Evolutionary conservation across 1,140 invertebrate genomes (phyloP), one percentile per base, ranked within the genome.

Genomic region (Geopemphigus sp.): DNA sequence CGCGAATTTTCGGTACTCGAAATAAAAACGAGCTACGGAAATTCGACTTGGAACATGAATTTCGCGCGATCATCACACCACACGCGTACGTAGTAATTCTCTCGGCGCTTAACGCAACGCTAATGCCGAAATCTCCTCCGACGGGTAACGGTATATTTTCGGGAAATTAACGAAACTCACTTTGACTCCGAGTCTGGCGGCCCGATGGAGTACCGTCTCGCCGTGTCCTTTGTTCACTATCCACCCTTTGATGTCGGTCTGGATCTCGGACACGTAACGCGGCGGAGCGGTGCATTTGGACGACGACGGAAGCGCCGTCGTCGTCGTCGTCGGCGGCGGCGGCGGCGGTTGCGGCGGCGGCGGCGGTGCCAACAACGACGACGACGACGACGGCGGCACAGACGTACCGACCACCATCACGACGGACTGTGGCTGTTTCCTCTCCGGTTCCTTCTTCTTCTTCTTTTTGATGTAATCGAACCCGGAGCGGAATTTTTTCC

Each of bases 401-500:
- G n/a, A n/a, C n/a, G 53, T 6, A 1, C 22, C 1, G 1, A 50
- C 0, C 1, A 17, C 22, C 15, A 47, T 0, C 22, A 10, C 5
- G 4, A 17, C 22, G 10, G 57, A 14, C 0, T 39, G 57, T 50
- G 50, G 63, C 19, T 63, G 63, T 11, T 78, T 57, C 2, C 39
- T 26, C 1, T 24, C 47, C 1, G 56, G 32, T 32, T 68, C 56
- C 3, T 87, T 86, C 81, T 90, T 92, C 85, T 95, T 95, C 87
- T 95, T 95, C 83, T 95, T 95, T 17, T 93, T 86, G 59, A 95
- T 94, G 81, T 95, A 95, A 87, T 95, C 94, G 85, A 95, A 95
- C 5, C 94, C 93, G 5, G 83, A 91, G 76, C 91, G 90, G 81
- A 91, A 88, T 85, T 91, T 88, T 50, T 91, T 85, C 24, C 90